A percentile compares a stretch with the other conserved stretches of the same genome.
Evolutionary conservation across 2,113 vertebrate genomes (phyloP).

Genomic region (Psephotus haematonotus): DNA sequence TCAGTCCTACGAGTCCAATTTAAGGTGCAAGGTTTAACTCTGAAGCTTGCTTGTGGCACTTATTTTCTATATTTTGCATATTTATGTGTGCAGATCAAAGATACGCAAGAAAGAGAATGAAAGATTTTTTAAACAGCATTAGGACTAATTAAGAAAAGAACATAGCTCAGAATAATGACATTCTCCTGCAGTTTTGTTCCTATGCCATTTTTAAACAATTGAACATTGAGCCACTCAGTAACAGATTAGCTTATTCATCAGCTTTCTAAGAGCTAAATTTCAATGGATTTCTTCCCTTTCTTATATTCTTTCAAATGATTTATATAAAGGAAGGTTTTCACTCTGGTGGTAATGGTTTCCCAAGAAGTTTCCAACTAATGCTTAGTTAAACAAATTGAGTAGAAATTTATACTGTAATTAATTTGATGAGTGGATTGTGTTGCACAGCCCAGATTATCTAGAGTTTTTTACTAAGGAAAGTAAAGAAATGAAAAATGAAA

Average conservation of each 20-base stretch:
- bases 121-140: conserved; percentile 28
- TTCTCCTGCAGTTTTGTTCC: conserved; percentile 46
- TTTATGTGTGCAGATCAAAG: neutral
- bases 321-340: conserved; percentile 39
- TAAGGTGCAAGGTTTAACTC: conserved; percentile 1
- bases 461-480: neutral
- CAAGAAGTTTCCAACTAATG: conserved; percentile 39
- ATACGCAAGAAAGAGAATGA: neutral
- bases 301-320: conserved; percentile 49
- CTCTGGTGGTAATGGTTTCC: conserved; percentile 16
- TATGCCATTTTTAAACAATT: conserved; percentile 40
- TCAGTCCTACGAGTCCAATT: neutral
- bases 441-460: neutral
- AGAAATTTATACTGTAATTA: conserved; percentile 61
- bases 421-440: conserved; percentile 21
- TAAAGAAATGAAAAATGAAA: neutral
- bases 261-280: conserved; percentile 49
- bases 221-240: conserved; percentile 20
- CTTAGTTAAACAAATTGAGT: conserved; percentile 41
- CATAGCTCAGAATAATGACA: conserved; percentile 23
- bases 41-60: neutral
- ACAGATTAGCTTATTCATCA: conserved; percentile 51
- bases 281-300: conserved; percentile 54
- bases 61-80: neutral
- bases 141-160: conserved; percentile 51